Conservation (phyloP, 2,888 invertebrate genomes). For the Dusona sp. region DNA sequence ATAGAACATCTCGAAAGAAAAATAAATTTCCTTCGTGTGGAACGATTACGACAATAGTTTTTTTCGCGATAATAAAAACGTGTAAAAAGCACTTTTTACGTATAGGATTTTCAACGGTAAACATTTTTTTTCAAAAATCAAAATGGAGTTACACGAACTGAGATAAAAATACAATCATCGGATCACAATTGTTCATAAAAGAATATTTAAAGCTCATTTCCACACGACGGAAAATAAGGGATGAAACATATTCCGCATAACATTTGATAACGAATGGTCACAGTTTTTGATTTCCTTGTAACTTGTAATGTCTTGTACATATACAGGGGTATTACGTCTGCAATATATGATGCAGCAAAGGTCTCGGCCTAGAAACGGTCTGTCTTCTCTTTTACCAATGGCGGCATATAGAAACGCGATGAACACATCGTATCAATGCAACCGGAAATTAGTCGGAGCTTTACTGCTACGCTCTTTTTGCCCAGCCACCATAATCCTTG, state of each 20-base stretch:
- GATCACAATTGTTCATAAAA: not conserved
- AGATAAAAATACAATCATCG: too few relatives aligned
- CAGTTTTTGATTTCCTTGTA: conserved; percentile 52
- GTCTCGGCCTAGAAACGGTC: conserved; percentile 10
- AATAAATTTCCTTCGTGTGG: conserved; percentile 35
- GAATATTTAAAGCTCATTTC: not conserved
- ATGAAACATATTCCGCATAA: conserved; percentile 68
- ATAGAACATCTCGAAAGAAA: conserved; percentile 45
- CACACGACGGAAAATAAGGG: conserved; percentile 73
- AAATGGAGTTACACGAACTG: too few relatives aligned
- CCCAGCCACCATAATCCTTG: conserved; percentile 7
- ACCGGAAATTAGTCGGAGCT: conserved; percentile 65
- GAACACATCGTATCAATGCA: conserved; percentile 33
- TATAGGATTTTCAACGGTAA: not conserved
- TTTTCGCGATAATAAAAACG: conserved; percentile 4
- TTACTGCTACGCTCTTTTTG: conserved; percentile 59
- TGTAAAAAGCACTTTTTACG: not conserved
- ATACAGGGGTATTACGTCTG: conserved; percentile 28
- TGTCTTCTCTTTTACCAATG: conserved; percentile 5
- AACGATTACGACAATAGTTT: conserved; percentile 24
- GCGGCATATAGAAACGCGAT: too few relatives aligned
- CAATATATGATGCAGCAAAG: conserved; percentile 40
- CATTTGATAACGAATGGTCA: too few relatives aligned
- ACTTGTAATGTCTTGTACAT: conserved; percentile 5
- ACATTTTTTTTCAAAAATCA: not conserved